Evolutionary conservation across 2,797 vertebrate genomes (phyloP).

Genomic region (Threskiornis aethiopicus): DNA sequence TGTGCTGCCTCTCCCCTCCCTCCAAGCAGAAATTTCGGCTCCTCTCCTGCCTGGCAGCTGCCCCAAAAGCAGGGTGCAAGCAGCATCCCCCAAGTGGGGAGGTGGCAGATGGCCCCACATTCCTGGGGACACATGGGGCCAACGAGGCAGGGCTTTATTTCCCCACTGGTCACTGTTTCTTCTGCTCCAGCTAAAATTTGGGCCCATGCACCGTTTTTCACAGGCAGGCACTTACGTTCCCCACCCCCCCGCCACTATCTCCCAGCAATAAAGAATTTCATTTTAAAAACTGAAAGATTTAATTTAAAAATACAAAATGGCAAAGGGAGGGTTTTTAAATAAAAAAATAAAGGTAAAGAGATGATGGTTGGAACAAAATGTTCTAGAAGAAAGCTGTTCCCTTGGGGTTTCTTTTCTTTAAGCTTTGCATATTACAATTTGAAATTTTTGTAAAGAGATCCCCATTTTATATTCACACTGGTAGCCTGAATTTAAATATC

Average conservation of each 20-base stretch:
- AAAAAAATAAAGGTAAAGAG: slow-evolving; percentile 67
- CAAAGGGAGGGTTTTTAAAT: slow-evolving; percentile 64
- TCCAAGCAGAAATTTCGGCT: not conserved
- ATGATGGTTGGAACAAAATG: slow-evolving; percentile 71
- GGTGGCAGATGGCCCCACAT: not conserved
- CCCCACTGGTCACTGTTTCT: not conserved
- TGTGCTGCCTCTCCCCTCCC: not conserved
- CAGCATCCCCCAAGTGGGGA: not conserved
- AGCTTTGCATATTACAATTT: slow-evolving; percentile 76
- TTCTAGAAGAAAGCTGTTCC: slow-evolving; percentile 70
- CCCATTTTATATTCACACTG: slow-evolving; percentile 74
- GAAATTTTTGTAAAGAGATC: slow-evolving; percentile 72
- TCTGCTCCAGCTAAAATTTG: not conserved
- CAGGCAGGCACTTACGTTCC: not conserved
- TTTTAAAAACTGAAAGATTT: slow-evolving; percentile 68
- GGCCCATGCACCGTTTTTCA: not conserved
- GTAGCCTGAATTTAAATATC: slow-evolving; percentile 76
- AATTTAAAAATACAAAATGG: slow-evolving; percentile 71
- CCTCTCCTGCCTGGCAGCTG: not conserved
- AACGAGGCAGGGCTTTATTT: not conserved
- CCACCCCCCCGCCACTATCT: not conserved
- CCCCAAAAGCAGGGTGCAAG: not conserved
- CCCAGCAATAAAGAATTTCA: slow-evolving; percentile 49
- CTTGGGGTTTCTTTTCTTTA: slow-evolving; percentile 72
- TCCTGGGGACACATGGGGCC: not conserved